phyloP scores from a whole-genome alignment of 2,888 invertebrate species.

The Selenia dentaria region DNA sequence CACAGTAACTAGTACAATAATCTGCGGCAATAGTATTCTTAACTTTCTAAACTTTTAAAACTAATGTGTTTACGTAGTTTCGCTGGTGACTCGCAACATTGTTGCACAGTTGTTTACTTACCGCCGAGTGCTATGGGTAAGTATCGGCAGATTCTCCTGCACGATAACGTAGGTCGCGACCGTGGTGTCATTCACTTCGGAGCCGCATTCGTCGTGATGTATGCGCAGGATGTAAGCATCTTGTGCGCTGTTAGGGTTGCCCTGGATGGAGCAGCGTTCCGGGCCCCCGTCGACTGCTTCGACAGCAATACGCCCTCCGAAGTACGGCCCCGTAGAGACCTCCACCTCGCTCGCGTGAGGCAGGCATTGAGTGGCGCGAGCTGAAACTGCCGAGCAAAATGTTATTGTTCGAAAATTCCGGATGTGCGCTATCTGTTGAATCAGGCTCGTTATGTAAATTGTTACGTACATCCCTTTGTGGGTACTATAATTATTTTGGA shows the following conservation, averaged over 20 bases:
- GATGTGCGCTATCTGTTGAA: constrained; percentile 26
- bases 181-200: constrained; percentile 90
- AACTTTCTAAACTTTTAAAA: constrained; percentile 11
- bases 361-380: constrained; percentile 91
- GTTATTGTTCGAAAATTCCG: constrained; percentile 19
- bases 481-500: constrained; percentile 90
- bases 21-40: background rate
- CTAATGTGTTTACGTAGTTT: constrained; percentile 8
- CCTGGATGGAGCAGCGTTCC: constrained; percentile 89
- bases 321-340: constrained; percentile 92
- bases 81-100: constrained; percentile 11
- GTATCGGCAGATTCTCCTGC: constrained; percentile 92
- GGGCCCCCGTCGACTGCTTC: constrained; percentile 89
- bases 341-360: constrained; percentile 93
- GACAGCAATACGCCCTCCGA: constrained; percentile 91
- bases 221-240: constrained; percentile 91
- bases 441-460: constrained; percentile 21
- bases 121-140: constrained; percentile 92
- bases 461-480: constrained; percentile 92
- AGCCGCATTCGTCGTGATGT: constrained; percentile 90
- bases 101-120: constrained; percentile 40
- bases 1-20: too few relatives aligned
- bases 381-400: constrained; percentile 86
- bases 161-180: constrained; percentile 93
- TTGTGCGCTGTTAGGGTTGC: constrained; percentile 88